Conservation (phyloP, 2,888 invertebrate species). For the Penaeus monodon region DNA sequence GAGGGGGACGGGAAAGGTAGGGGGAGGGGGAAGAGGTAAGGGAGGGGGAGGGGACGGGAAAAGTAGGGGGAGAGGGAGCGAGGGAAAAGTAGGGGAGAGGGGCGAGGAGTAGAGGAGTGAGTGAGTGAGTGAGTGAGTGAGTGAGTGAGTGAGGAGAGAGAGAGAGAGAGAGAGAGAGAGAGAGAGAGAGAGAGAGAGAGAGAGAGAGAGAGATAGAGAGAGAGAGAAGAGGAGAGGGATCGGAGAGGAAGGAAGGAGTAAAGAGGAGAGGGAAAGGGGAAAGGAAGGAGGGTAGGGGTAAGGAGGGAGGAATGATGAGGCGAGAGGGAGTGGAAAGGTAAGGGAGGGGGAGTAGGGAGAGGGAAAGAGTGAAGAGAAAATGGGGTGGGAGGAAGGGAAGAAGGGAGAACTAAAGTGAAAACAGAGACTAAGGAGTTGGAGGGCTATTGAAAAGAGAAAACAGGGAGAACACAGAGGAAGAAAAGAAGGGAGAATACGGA, state of each 20-base stretch:
- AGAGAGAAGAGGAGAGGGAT: too few relatives aligned
- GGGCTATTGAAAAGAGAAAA: background rate
- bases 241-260: too few relatives aligned
- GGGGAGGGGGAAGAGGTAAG: too few relatives aligned
- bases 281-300: background rate
- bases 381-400: too few relatives aligned
- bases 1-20: background rate
- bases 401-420: too few relatives aligned
- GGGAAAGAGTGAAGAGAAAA: too few relatives aligned
- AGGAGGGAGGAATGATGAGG: background rate
- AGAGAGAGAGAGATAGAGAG: background rate
- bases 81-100: too few relatives aligned
- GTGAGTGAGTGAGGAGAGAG: background rate
- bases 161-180: background rate
- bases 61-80: background rate
- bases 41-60: too few relatives aligned
- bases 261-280: too few relatives aligned
- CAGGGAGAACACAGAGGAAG: background rate
- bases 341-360: too few relatives aligned
- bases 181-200: too few relatives aligned
- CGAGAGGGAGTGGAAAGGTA: too few relatives aligned
- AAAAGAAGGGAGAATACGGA: background rate
- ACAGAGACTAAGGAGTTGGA: background rate
- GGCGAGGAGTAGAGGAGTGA: background rate
- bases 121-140: background rate